Evolutionary conservation across 2,113 vertebrate genomes (phyloP).

Genomic region (Gasterosteus aculeatus): DNA sequence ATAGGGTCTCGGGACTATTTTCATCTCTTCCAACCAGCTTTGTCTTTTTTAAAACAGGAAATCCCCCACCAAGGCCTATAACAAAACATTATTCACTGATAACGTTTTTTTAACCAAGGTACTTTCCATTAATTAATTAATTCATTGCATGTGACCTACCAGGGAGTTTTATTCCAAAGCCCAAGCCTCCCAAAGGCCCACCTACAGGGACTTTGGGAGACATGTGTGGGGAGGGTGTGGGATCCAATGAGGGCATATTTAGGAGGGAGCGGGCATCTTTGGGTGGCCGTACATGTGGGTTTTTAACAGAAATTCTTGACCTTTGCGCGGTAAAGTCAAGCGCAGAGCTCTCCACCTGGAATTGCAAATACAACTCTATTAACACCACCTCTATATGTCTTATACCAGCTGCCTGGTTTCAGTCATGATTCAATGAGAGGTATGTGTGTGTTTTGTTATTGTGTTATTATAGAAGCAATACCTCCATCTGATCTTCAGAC

Average conservation of each 20-base stretch:
- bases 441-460: neutral
- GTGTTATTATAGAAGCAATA: conserved; percentile 31
- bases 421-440: neutral
- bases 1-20: conserved; percentile 20
- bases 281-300: conserved; percentile 72
- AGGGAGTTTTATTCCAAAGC: conserved; percentile 78
- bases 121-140: neutral
- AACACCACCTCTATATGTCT: neutral
- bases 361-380: conserved; percentile 5
- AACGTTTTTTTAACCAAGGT: neutral
- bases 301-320: conserved; percentile 78
- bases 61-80: conserved; percentile 69
- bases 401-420: neutral
- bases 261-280: conserved; percentile 77
- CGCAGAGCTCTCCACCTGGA: conserved; percentile 39
- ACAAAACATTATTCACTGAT: conserved; percentile 6
- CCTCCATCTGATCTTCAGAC: conserved; percentile 43
- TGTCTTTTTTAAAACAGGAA: conserved; percentile 77
- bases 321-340: conserved; percentile 78
- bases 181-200: conserved; percentile 60
- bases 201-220: conserved; percentile 33
- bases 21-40: conserved; percentile 41
- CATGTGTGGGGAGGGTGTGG: conserved; percentile 35
- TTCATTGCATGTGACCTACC: conserved; percentile 58
- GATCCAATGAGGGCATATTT: conserved; percentile 69